These are phyloP conservation scores for Pomacea maculata DNA, from an alignment of 1,140 invertebrate genomes.

Conservation along the genomic window DNA sequence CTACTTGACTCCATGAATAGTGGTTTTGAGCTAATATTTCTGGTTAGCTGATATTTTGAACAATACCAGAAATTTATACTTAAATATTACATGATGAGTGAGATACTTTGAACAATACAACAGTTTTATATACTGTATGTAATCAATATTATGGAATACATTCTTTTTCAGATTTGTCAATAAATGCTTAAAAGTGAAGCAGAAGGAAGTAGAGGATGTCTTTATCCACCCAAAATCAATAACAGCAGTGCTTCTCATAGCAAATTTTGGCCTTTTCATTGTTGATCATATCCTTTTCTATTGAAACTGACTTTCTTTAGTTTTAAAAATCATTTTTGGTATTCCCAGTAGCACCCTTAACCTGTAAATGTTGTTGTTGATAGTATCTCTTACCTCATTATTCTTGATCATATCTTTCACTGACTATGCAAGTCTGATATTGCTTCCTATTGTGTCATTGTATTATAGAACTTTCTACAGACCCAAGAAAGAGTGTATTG, in stretches of 20 bases:
- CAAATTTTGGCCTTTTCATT: constrained; percentile 89
- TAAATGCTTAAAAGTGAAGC: constrained; percentile 31
- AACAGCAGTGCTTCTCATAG: constrained; percentile 73
- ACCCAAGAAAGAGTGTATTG: no score
- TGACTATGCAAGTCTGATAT: no score
- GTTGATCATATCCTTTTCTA: constrained; percentile 78
- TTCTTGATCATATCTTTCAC: no score
- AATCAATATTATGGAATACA: background rate
- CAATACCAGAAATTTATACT: no score
- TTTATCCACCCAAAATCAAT: constrained; percentile 56
- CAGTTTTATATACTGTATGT: background rate
- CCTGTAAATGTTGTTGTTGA: background rate
- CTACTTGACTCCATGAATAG: no score
- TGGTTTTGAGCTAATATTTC: no score
- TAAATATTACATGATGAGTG: no score
- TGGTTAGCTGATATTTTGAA: no score
- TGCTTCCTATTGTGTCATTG: no score
- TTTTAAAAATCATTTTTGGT: background rate
- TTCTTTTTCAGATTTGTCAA: constrained; percentile 40
- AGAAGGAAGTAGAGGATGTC: constrained; percentile 65
- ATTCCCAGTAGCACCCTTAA: background rate
- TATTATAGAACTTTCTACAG: no score
- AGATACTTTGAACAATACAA: no score
- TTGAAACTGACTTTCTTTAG: constrained; percentile 1
- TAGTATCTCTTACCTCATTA: no score